Conservation (phyloP, 35 echinoderm and acorn worm species). For the Diadema setosum region DNA sequence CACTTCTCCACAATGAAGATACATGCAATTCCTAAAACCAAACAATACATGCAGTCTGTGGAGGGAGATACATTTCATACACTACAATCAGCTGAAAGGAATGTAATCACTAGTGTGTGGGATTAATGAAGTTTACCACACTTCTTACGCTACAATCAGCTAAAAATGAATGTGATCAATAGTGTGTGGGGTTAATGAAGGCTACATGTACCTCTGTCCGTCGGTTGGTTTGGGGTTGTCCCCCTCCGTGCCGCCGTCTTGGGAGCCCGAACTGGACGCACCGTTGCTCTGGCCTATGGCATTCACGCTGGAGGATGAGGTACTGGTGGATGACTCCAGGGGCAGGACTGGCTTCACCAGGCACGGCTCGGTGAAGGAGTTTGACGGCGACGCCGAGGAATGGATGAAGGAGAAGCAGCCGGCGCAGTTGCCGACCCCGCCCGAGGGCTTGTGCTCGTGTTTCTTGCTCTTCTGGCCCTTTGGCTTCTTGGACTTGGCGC, state of each 20-base stretch:
- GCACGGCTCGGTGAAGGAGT: constrained; percentile 78
- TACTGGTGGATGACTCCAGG: constrained; percentile 61
- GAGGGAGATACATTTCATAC: too few species aligned
- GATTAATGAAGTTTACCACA: too few species aligned
- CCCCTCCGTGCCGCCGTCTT: background rate
- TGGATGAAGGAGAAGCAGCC: constrained; percentile 89
- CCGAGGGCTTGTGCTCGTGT: constrained; percentile 9
- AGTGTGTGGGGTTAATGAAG: too few species aligned
- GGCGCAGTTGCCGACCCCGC: constrained; percentile 29
- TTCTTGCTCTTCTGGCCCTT: constrained; percentile 14
- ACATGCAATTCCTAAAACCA: too few species aligned
- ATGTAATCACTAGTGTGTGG: too few species aligned
- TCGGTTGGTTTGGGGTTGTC: background rate
- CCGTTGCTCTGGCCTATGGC: constrained; percentile 45
- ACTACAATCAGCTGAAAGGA: too few species aligned
- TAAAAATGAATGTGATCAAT: too few species aligned
- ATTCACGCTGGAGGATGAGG: constrained; percentile 52
- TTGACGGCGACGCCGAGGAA: constrained; percentile 48
- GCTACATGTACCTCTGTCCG: constrained; percentile 6
- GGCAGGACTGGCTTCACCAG: constrained; percentile 73
- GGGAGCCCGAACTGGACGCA: background rate
- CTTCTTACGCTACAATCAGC: too few species aligned
- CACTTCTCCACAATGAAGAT: too few species aligned
- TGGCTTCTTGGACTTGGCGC: background rate
- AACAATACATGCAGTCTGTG: too few species aligned